These are phyloP conservation scores for Corythoichthys haematopterus DNA, from an alignment of 2,113 vertebrate genomes.

Conservation along the genomic window DNA sequence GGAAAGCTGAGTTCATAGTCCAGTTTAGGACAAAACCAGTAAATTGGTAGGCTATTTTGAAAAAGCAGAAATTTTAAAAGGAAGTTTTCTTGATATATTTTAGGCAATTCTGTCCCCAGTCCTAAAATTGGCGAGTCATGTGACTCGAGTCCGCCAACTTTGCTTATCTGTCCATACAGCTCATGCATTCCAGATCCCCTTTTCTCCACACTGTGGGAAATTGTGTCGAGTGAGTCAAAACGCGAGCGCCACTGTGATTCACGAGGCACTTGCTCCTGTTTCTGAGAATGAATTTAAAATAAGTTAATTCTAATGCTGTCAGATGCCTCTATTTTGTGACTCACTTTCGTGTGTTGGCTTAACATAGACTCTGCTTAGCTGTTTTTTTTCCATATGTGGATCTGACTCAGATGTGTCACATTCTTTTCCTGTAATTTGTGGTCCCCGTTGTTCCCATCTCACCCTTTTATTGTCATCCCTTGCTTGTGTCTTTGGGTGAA, in stretches of 20 bases:
- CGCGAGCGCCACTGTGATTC: neutral
- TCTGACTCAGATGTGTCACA: slow-evolving; percentile 12
- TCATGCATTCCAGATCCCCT: neutral
- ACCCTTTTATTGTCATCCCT: slow-evolving; percentile 37
- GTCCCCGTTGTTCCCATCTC: slow-evolving; percentile 43
- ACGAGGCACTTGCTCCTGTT: neutral
- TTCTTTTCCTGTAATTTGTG: slow-evolving; percentile 39
- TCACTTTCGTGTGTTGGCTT: neutral
- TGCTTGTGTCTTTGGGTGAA: slow-evolving; percentile 30
- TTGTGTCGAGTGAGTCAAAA: slow-evolving; percentile 5
- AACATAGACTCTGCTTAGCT: neutral
- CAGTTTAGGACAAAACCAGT: too few relatives aligned
- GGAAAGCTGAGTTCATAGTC: too few relatives aligned
- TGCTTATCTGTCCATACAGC: slow-evolving; percentile 16
- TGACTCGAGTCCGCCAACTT: neutral
- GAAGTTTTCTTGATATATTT: neutral
- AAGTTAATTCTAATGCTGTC: neutral
- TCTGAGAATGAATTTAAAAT: neutral
- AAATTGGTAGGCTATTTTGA: too few relatives aligned
- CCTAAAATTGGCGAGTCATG: neutral
- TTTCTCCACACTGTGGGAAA: slow-evolving; percentile 4
- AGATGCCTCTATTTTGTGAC: neutral
- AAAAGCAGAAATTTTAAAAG: neutral
- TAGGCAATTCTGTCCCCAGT: neutral
- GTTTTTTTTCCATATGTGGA: neutral